phyloP scores from a whole-genome alignment of 2,888 invertebrate species.

The Sympetrum striolatum region DNA sequence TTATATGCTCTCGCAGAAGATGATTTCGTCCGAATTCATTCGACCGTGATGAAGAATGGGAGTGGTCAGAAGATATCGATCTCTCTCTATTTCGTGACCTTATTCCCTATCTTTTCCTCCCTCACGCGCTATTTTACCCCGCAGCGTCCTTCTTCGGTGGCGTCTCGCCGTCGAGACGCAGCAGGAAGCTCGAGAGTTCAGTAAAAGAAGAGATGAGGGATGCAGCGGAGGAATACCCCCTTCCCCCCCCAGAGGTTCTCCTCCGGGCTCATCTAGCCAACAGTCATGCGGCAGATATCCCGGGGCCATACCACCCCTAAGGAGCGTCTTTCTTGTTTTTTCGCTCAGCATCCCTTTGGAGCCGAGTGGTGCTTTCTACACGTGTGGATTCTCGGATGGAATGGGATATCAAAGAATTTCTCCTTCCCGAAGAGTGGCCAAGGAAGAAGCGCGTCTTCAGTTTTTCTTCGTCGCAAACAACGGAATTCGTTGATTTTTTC shows the following conservation, averaged over 20 bases:
- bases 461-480: no score
- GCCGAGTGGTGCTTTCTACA: not conserved
- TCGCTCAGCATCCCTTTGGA: not conserved
- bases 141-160: not conserved
- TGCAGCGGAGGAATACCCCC: not conserved
- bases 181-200: constrained; percentile 12
- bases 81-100: constrained; percentile 21
- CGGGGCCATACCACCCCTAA: not conserved
- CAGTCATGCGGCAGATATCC: constrained; percentile 42
- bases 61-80: not conserved
- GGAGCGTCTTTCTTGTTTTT: not conserved
- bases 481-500: no score
- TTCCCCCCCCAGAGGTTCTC: not conserved
- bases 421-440: no score
- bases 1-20: not conserved
- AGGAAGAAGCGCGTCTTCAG: not conserved
- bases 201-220: not conserved
- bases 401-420: no score
- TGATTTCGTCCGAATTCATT: constrained; percentile 6
- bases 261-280: not conserved
- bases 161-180: constrained; percentile 9
- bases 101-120: not conserved
- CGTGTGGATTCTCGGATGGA: no score
- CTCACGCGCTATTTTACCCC: not conserved
- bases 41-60: not conserved